These are phyloP conservation scores for Prinia subflava DNA, from an alignment of 2,113 vertebrate species.

Conservation along the genomic window DNA sequence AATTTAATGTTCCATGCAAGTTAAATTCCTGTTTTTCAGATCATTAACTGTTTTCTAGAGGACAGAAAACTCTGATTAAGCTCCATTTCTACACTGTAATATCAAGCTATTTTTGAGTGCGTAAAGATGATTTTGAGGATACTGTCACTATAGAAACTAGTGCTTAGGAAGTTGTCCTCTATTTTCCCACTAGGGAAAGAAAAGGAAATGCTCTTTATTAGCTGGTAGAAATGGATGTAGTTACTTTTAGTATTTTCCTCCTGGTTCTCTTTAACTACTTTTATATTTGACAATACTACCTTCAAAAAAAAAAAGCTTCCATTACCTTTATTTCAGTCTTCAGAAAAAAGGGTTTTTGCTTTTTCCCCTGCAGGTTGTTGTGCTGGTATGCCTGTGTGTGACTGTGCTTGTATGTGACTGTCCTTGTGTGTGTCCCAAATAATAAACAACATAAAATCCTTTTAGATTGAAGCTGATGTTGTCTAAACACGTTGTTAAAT, in stretches of 20 bases:
- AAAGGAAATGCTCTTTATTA: background rate
- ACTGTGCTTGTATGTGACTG: background rate
- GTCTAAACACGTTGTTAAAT: background rate
- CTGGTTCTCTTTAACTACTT: background rate
- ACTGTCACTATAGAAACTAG: slow-evolving; percentile 62
- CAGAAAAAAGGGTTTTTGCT: background rate
- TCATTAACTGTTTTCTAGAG: slow-evolving; percentile 8
- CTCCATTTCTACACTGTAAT: background rate
- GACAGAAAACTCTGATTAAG: background rate
- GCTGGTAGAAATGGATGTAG: background rate
- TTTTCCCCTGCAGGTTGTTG: background rate
- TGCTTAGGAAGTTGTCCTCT: background rate
- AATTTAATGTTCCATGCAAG: background rate
- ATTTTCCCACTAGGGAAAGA: background rate
- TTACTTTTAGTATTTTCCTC: background rate
- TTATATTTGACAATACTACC: background rate
- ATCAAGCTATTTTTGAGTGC: slow-evolving; percentile 28
- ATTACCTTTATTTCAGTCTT: background rate
- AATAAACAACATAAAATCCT: background rate
- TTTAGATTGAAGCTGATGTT: background rate
- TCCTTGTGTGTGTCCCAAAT: background rate
- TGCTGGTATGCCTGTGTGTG: background rate
- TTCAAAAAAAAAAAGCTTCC: background rate
- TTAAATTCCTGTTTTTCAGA: background rate
- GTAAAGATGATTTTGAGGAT: slow-evolving; percentile 25